These are phyloP conservation scores for Pyrocoelia pectoralis DNA, from an alignment of 2,888 invertebrate genomes.

Conservation along the genomic window DNA sequence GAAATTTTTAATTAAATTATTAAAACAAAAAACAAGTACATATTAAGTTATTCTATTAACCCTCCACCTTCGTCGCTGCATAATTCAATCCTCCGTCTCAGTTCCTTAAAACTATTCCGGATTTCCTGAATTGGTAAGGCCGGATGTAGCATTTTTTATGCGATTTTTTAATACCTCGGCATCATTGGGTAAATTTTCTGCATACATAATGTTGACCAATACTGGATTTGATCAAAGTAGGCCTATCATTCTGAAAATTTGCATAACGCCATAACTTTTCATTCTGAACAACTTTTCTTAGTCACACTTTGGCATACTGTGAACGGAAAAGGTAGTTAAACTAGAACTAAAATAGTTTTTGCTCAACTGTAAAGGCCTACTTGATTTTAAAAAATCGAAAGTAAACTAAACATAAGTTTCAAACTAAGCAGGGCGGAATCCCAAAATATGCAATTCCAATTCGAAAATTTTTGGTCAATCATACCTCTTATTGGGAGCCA, in stretches of 20 bases:
- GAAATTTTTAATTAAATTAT: too few relatives aligned
- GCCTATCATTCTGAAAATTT: neutral
- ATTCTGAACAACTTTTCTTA: constrained; percentile 14
- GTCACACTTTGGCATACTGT: constrained; percentile 2
- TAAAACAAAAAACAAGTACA: too few relatives aligned
- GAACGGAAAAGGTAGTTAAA: constrained; percentile 9
- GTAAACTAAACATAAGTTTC: constrained; percentile 4
- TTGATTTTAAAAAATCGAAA: constrained; percentile 6
- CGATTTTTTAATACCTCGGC: too few relatives aligned
- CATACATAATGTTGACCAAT: too few relatives aligned
- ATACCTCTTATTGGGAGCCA: constrained; percentile 8
- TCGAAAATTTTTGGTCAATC: constrained; percentile 7
- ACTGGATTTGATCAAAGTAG: neutral
- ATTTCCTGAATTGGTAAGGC: too few relatives aligned
- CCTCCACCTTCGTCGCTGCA: too few relatives aligned
- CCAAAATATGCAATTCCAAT: constrained; percentile 9
- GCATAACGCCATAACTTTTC: constrained; percentile 3
- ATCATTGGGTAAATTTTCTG: too few relatives aligned
- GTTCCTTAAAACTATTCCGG: too few relatives aligned
- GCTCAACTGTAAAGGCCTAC: constrained; percentile 9
- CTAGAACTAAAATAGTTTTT: constrained; percentile 6
- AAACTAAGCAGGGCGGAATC: neutral
- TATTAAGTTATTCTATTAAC: too few relatives aligned
- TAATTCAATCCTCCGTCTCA: too few relatives aligned
- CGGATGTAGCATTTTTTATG: too few relatives aligned